Base-by-base conservation (phyloP, 2,888 invertebrate species). In the Metalampra italica region DNA sequence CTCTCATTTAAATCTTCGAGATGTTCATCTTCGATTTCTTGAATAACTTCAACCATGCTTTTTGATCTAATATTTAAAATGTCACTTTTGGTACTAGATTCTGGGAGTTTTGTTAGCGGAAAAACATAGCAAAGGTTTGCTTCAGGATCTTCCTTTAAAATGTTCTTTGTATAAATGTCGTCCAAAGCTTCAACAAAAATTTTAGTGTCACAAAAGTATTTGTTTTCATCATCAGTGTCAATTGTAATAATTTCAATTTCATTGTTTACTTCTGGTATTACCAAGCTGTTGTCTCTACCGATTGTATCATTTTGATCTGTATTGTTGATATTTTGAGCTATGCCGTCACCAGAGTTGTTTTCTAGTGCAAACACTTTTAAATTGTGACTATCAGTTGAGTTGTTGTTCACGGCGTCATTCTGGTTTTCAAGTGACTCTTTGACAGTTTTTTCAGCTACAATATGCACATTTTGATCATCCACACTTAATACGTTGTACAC, bases 41-140 rank as follows among this genome's bases (percentile, higher is more conserved):
- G 57, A 29, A 46, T 51, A 8, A 50, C 52, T 52, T 56, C 50
- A 36, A 54, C 42, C 22, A 46, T 45, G 34, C 59, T 55, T 29
- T 49, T 56, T 11, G 50, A 46, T 22, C 36, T 47, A 9, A 47
- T 52, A 7, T 53, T 32, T 42, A 45, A 29, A 29, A 49, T n/a
- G 45, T 45, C 22, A 30, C 37, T 12, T 49, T 45, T 50, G 8
- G 38, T 44, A 22, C 46, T 51, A 7, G 41, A 46, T 7, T 39
- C 46, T 7, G 54, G 47, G 47, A 30, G 46, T 44, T 63, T 53
- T 9, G 60, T 52, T 29, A 76, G 54, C 3, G 79, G 74, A 56
- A 81, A 73, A 8, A 76, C 62, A 54, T 75, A 78, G 52, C 75
- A 76, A 11, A 71, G 72, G 12, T 72, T 76, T 11, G 68, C 62